Evolutionary conservation across 2,888 invertebrate genomes (phyloP).

Genomic region (Lycaena phlaeas): DNA sequence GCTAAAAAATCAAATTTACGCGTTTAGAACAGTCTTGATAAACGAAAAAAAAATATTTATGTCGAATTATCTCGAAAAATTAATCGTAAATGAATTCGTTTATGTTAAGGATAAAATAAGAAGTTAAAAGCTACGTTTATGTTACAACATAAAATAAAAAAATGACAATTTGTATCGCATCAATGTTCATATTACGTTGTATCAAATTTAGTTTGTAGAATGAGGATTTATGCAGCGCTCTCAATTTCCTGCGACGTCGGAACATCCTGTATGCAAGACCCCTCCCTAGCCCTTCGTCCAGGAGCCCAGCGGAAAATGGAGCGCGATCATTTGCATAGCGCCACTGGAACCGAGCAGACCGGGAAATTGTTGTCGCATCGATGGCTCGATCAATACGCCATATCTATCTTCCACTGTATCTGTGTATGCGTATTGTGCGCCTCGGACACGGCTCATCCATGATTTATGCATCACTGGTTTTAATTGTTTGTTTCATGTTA

Average conservation of each 20-base stretch:
- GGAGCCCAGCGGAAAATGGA: conserved; percentile 59
- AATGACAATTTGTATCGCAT: conserved; percentile 62
- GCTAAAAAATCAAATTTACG: too few species aligned
- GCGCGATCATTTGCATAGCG: conserved; percentile 65
- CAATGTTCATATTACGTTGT: conserved; percentile 70
- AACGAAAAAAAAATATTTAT: neutral
- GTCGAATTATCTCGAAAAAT: too few species aligned
- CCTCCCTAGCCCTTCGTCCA: conserved; percentile 20
- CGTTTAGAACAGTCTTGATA: too few species aligned
- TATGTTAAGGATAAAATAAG: too few species aligned
- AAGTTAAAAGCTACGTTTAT: too few species aligned
- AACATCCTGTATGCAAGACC: conserved; percentile 56
- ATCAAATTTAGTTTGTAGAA: conserved; percentile 69
- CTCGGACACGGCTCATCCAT: conserved; percentile 15
- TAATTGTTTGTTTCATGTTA: conserved; percentile 12
- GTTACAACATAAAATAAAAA: too few species aligned
- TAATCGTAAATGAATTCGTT: too few species aligned
- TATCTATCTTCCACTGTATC: conserved; percentile 34
- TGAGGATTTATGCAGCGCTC: conserved; percentile 69
- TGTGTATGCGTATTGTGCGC: conserved; percentile 12
- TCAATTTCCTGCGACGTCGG: conserved; percentile 70
- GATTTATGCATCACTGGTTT: conserved; percentile 17
- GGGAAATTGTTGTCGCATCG: conserved; percentile 68
- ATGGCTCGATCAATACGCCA: conserved; percentile 61
- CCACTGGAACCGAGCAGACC: conserved; percentile 58